Evolutionary conservation across 1,140 invertebrate species (phyloP), one percentile per base, ranked within the genome.

Genomic region (Heterodera schachtii): DNA sequence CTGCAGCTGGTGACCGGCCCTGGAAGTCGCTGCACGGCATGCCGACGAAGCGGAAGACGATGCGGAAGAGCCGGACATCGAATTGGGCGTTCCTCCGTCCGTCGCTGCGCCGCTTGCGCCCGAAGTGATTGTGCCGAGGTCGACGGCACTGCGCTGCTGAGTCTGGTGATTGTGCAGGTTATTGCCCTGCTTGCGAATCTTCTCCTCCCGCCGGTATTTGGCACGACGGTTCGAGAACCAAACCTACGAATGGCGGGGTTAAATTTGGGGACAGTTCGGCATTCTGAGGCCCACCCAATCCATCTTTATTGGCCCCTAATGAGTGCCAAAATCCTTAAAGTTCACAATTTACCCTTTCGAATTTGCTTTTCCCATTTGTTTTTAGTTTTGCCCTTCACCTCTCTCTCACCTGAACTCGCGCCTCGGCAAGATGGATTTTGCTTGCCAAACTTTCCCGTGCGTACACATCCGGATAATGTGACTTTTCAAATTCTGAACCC

Each of bases 381-480:
- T 52, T 8, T 8, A 52, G 11, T 52, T 6, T 11, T 52, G 6
- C 11, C 49, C 6, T 52, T 2, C 6, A 52, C 11, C 49, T 52
- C 49, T 41, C 41, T 71, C 79, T 75, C 88, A 93, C 93, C 94
- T 99, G 97, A 93, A 99, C 98, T 93, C 97, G 93, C 91, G 97
- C 96, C 93, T 99, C 97, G 90, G 96, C 96, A 91, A 99, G 93
- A 92, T 95, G 95, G 91, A 98, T 98, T 93, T 97, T 98, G 91
- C 95, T 95, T 83, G 97, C 97, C 89, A 99, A 93, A 90, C 95
- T 92, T 91, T 99, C 97, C 89, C 97, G 92, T 79, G 96, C 96
- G 92, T 98, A 98, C 74, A 98, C 97, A 92, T 99, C 97, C 83
- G 97, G 97, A 92, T 99, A 99, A 92, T 99, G 97, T 75, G 97